Percentiles rank a stretch among this genome's conserved stretches.
These are phyloP conservation scores for Sapayoa aenigma DNA, from an alignment of 2,113 vertebrate species.

Conservation along the genomic window DNA sequence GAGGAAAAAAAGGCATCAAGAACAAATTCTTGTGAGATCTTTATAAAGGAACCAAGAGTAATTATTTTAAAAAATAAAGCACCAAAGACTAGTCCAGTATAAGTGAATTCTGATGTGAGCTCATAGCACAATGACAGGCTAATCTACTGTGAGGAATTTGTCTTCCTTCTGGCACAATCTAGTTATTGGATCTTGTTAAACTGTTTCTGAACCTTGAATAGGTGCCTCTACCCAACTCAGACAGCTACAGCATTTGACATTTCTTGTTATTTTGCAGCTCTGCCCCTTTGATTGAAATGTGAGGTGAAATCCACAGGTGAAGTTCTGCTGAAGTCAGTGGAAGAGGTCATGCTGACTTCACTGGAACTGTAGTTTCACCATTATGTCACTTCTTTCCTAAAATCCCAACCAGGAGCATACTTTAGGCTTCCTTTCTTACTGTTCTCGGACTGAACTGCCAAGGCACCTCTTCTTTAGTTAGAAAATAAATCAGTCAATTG, in stretches of 20 bases:
- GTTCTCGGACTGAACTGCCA: not conserved
- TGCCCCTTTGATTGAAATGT: conserved; percentile 56
- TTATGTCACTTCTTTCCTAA: not conserved
- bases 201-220: conserved; percentile 57
- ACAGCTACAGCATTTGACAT: conserved; percentile 42
- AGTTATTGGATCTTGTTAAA: conserved; percentile 31
- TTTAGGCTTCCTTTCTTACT: not conserved
- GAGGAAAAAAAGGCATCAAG: not conserved
- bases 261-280: conserved; percentile 26
- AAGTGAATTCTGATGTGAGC: not conserved
- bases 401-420: not conserved
- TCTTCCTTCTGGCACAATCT: conserved; percentile 28
- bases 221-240: not conserved
- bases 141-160: conserved; percentile 30
- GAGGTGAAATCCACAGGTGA: conserved; percentile 29
- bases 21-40: not conserved
- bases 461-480: not conserved
- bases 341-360: conserved; percentile 14
- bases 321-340: conserved; percentile 24
- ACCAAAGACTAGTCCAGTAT: not conserved
- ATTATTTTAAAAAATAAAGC: not conserved
- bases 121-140: not conserved
- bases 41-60: not conserved
- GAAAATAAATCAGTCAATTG: not conserved
- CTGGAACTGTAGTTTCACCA: not conserved